Conservation (phyloP, 1,140 invertebrate species). For the Drosophila cardini region DNA sequence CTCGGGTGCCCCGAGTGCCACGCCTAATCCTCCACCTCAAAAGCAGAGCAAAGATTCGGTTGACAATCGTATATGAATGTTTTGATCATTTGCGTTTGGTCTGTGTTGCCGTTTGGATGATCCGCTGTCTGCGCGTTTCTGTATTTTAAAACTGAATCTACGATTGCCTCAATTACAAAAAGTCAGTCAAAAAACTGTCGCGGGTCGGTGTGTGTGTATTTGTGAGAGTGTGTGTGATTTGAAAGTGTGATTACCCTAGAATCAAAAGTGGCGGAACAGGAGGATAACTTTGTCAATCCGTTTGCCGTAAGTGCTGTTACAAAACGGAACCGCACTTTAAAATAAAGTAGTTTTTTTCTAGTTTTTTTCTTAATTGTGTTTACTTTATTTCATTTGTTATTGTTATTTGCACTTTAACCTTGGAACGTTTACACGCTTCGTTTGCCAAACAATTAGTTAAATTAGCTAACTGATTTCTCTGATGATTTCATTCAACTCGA, state of each 20-base stretch:
- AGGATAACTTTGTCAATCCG: constrained; percentile 55
- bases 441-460: constrained; percentile 61
- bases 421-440: constrained; percentile 66
- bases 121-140: constrained; percentile 34
- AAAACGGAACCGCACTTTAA: constrained; percentile 22
- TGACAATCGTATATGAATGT: constrained; percentile 39
- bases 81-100: constrained; percentile 58
- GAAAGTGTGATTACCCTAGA: constrained; percentile 16
- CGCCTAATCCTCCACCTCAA: not conserved
- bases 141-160: constrained; percentile 6
- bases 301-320: constrained; percentile 67
- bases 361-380: too few relatives aligned
- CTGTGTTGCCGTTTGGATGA: constrained; percentile 42
- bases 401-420: constrained; percentile 49
- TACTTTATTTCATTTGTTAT: constrained; percentile 23
- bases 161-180: constrained; percentile 5
- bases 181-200: constrained; percentile 17
- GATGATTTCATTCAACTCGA: constrained; percentile 62
- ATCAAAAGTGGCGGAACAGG: constrained; percentile 63
- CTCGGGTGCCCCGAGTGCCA: not conserved
- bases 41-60: constrained; percentile 31
- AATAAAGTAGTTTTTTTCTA: constrained; percentile 13
- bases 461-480: constrained; percentile 27
- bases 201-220: not conserved
- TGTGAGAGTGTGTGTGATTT: not conserved